A percentile compares a stretch with the other conserved stretches of the same genome.
Evolutionary conservation across 37 sponge, comb jelly and placozoan species (phyloP).

Genomic region (Petrosia ficiformis): DNA sequence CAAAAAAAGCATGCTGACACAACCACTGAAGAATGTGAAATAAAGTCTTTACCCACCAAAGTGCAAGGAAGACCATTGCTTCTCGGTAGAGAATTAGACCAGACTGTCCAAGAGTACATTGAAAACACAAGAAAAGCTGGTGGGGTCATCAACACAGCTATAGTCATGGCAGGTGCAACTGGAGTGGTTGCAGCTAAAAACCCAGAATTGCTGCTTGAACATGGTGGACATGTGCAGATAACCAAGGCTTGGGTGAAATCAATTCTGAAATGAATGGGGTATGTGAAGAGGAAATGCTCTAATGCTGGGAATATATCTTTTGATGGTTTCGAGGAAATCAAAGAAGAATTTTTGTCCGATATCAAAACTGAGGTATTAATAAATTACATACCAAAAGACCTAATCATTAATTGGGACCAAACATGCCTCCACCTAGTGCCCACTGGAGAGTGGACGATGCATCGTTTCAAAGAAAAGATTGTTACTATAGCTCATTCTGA

Average conservation of each 20-base stretch:
- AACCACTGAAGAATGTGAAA: background rate
- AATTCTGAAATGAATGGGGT: conserved; percentile 1
- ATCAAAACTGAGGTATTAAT: conserved; percentile 3
- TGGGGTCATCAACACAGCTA: too few species aligned
- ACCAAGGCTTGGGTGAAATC: conserved; percentile 5
- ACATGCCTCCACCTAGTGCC: conserved; percentile 3
- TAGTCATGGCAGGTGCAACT: too few species aligned
- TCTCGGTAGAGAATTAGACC: too few species aligned
- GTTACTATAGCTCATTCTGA: background rate
- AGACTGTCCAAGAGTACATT: too few species aligned
- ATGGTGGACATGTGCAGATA: conserved; percentile 9
- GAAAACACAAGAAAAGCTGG: too few species aligned
- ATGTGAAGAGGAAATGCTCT: conserved; percentile 11
- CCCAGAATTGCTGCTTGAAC: too few species aligned
- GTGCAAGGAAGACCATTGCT: conserved; percentile 22
- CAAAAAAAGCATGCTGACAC: too few species aligned
- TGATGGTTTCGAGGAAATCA: background rate
- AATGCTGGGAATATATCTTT: background rate
- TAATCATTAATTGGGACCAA: conserved; percentile 11
- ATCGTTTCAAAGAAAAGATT: background rate
- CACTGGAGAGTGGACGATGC: conserved; percentile 17
- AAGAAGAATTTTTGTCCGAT: conserved; percentile 7
- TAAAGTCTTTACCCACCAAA: conserved; percentile 14
- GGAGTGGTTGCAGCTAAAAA: too few species aligned
- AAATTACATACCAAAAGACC: conserved; percentile 1